A percentile compares a stretch with the other conserved stretches of the same genome.
These are phyloP conservation scores for Phalacrocorax aristotelis DNA, from an alignment of 2,113 vertebrate genomes.

Conservation along the genomic window DNA sequence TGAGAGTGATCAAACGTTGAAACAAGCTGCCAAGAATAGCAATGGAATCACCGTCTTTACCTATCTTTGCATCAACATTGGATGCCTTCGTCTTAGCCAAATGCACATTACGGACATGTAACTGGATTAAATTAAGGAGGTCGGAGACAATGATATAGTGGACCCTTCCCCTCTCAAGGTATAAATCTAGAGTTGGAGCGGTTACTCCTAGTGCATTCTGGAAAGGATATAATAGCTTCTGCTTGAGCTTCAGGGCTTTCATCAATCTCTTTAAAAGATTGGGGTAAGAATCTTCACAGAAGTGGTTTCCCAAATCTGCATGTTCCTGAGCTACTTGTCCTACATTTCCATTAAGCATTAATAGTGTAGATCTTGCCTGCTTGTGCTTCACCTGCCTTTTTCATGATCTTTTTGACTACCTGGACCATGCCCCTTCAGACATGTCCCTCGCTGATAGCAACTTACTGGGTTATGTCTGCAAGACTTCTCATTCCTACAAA, in stretches of 20 bases:
- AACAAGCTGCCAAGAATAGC: background rate
- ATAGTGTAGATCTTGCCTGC: background rate
- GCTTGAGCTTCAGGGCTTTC: background rate
- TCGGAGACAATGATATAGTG: background rate
- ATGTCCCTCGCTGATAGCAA: background rate
- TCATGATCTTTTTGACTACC: background rate
- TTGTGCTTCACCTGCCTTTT: background rate
- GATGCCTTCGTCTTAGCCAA: background rate
- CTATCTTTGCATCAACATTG: background rate
- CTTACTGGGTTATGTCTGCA: background rate
- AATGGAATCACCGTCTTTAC: background rate
- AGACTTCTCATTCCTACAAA: background rate
- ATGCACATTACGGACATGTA: background rate
- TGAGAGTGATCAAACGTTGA: background rate
- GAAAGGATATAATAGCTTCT: background rate
- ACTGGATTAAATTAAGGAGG: background rate
- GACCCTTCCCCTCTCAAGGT: background rate
- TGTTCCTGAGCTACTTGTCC: background rate
- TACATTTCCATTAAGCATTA: background rate
- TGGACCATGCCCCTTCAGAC: background rate
- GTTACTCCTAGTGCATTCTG: background rate
- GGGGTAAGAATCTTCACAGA: background rate
- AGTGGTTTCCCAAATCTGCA: background rate
- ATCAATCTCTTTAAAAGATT: background rate
- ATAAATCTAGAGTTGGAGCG: background rate